Evolutionary conservation across 2,113 vertebrate species (phyloP), one percentile per base, ranked within the genome.

Genomic region (Halichoerus grypus): DNA sequence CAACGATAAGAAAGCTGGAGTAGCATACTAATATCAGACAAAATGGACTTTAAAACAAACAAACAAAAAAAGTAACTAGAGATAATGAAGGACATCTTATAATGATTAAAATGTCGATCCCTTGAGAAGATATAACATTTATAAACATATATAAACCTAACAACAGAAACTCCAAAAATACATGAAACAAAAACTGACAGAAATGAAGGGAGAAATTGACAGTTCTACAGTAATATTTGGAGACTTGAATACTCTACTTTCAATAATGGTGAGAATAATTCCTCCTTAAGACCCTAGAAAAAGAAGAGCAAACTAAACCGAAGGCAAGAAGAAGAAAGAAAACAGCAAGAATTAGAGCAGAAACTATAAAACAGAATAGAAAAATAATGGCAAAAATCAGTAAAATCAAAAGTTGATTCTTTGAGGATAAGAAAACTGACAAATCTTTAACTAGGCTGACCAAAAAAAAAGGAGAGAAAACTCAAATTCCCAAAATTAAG

Each of bases 401-500:
- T 31, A 59, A 57, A 94, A 61, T 65, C 8, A 80, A 71, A 79
- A 72, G 22, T 26, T 51, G 33, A 21, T 26, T 67, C 31, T 85
- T 51, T 7, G 8, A 76, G 76, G 81, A 69, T 36, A 76, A 93
- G 19, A 93, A 77, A 86, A 63, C 36, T 53, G 19, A 9, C 46
- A 93, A 53, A 42, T 1, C 3, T 77, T 65, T 42, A 76, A 57
- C 33, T 93, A 51, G 55, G 76, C 0, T 53, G 14, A 65, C 46
- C 82, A 55, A 86, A 28, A 21, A 49, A 49, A 83, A 92, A 83
- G 46, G 7, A 74, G 4, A 33, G 7, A 84, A 77, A 93, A 93
- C 46, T 53, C 57, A 93, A 86, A 53, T 86, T 77, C 33, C 81
- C 57, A 86, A 93, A 93, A 53, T 55, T 77, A 93, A 77, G 49